Base-by-base conservation (phyloP, 2,797 vertebrate species). In the Lagothrix lagotricha region DNA sequence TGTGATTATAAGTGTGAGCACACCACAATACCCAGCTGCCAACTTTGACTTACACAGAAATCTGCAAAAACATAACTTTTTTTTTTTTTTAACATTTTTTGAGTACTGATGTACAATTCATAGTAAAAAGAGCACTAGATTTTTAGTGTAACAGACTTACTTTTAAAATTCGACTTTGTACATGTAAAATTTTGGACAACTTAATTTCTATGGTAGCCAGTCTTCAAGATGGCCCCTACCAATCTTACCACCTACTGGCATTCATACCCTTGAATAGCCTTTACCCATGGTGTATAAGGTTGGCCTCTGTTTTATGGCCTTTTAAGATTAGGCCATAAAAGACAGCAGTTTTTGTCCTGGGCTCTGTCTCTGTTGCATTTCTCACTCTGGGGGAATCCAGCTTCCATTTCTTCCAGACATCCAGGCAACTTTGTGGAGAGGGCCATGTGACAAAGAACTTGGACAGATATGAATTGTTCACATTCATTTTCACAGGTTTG, bases 91-190 rank as follows among this genome's bases (percentile, higher is more conserved):
- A 50, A 50, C 14, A 17, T 24, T 33, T 88, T 64, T 44, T 54
- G 24, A 39, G 4, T 79, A 5, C 41, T 85, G 13, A 4, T 77
- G 5, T 90, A 57, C 7, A 90, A 61, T 30, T 39, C 12, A 9
- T 44, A 54, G 28, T 57, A 91, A 72, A 70, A 48, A 79, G 8
- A 85, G 48, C n/a, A 20, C 7, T 91, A 24, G 46, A 85, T 28
- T 50, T 97, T 75, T 44, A 39, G 41, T 33, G 57, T 13, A 15
- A 84, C 33, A 61, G 22, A 52, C 33, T 76, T 97, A 52, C 39
- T 96, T 94, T 44, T 83, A 79, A 91, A 67, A 58, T 79, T 79
- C 89, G 79, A 86, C 39, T 80, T 96, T 73, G 75, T 64, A 86
- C 24, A 39, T 64, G 9, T 67, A 54, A 61, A 73, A 85, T 9